A percentile compares a stretch with the other conserved stretches of the same genome.
Evolutionary conservation across 2,113 vertebrate genomes (phyloP).

Genomic region (Miniopterus natalensis): DNA sequence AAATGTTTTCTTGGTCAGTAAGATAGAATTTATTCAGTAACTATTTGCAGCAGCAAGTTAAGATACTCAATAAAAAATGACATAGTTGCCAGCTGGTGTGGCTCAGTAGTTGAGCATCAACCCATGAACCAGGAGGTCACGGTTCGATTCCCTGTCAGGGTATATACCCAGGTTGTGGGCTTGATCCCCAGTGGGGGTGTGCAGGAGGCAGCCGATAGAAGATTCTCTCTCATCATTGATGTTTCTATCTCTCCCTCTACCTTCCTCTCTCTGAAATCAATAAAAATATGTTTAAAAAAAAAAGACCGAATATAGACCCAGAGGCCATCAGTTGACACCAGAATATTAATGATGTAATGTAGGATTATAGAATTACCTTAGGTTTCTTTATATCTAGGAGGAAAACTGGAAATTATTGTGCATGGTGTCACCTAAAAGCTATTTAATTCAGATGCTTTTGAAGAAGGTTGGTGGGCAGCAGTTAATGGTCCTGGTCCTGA

Average conservation of each 20-base stretch:
- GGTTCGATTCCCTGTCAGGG: too few species aligned
- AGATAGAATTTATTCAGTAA: neutral
- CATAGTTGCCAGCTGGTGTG: neutral
- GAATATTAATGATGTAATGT: neutral
- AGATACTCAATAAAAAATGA: slow-evolving; percentile 42
- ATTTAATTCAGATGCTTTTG: neutral
- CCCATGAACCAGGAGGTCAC: too few species aligned
- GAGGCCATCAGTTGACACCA: neutral
- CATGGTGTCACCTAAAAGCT: neutral
- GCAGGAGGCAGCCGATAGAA: too few species aligned
- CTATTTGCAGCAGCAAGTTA: neutral
- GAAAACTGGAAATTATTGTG: slow-evolving; percentile 23
- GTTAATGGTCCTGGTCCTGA: neutral
- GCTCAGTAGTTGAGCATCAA: too few species aligned
- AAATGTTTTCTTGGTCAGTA: neutral
- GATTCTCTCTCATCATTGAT: too few species aligned
- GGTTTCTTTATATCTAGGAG: slow-evolving; percentile 44
- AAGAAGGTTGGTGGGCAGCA: neutral
- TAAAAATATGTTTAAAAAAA: too few species aligned
- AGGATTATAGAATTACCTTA: slow-evolving; percentile 18
- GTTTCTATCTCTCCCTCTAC: too few species aligned
- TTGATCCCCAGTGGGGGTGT: too few species aligned
- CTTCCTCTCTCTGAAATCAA: too few species aligned
- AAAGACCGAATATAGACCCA: neutral
- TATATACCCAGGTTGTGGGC: too few species aligned